These are phyloP conservation scores for Ectropis grisescens DNA, from an alignment of 1,140 invertebrate genomes.

Conservation along the genomic window DNA sequence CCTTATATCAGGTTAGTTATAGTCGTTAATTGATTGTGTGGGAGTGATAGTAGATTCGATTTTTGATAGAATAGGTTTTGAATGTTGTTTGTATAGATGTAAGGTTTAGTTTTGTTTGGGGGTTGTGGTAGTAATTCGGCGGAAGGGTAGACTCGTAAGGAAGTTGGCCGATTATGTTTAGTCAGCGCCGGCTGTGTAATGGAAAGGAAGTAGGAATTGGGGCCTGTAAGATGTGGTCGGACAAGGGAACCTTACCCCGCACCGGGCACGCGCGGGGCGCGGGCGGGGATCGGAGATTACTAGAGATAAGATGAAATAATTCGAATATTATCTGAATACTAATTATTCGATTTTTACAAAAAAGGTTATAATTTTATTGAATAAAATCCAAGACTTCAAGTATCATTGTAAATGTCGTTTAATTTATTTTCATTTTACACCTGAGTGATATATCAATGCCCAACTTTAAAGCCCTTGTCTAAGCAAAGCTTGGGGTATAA, in stretches of 20 bases:
- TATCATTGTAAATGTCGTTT: too few relatives aligned
- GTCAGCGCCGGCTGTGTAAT: slow-evolving; percentile 63
- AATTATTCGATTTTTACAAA: too few relatives aligned
- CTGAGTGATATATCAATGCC: too few relatives aligned
- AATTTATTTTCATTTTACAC: too few relatives aligned
- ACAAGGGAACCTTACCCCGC: slow-evolving; percentile 53
- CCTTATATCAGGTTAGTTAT: slow-evolving; percentile 8
- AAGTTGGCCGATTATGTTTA: slow-evolving; percentile 69
- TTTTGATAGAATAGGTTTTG: slow-evolving; percentile 4
- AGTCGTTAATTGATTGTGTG: slow-evolving; percentile 15
- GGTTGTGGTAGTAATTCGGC: slow-evolving; percentile 32
- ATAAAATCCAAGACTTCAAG: too few relatives aligned
- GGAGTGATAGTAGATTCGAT: slow-evolving; percentile 18
- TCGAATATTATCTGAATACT: too few relatives aligned
- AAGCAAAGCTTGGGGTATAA: too few relatives aligned
- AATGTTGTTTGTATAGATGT: slow-evolving; percentile 7
- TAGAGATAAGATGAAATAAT: too few relatives aligned
- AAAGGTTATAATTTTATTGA: too few relatives aligned
- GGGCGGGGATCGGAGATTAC: too few relatives aligned
- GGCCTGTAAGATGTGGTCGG: slow-evolving; percentile 67
- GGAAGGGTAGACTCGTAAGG: slow-evolving; percentile 68
- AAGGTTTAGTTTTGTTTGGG: slow-evolving; percentile 17
- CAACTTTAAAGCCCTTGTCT: too few relatives aligned
- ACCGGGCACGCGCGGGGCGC: slow-evolving; percentile 7
- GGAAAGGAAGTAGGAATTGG: slow-evolving; percentile 68